Percentiles rank a stretch among this genome's conserved stretches.
These are phyloP conservation scores for Drymonia ruficornis DNA, from an alignment of 2,888 invertebrate species.

Conservation along the genomic window DNA sequence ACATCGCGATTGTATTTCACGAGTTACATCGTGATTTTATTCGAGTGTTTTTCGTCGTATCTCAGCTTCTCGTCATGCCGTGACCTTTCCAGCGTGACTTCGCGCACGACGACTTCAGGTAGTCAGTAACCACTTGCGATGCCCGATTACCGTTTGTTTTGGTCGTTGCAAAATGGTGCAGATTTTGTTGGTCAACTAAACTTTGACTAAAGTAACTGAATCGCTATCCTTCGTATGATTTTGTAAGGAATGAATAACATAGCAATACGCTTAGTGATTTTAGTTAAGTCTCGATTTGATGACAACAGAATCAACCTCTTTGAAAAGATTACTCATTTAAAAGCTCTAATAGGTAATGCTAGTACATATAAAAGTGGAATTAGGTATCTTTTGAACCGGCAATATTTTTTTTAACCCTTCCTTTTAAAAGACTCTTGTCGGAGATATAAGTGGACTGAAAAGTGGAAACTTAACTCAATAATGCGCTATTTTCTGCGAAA, in stretches of 20 bases:
- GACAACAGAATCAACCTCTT: no score
- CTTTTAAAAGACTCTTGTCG: neutral
- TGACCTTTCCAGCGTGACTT: conserved; percentile 51
- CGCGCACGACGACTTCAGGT: conserved; percentile 38
- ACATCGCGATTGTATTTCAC: conserved; percentile 55
- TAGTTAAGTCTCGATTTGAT: no score
- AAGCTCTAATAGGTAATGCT: no score
- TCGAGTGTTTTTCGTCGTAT: conserved; percentile 45
- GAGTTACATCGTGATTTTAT: conserved; percentile 56
- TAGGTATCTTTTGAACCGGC: no score
- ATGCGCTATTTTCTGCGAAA: conserved; percentile 31
- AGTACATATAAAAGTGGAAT: no score
- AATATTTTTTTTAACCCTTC: no score
- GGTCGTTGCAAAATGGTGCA: neutral
- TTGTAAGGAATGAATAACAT: neutral
- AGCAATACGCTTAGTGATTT: neutral
- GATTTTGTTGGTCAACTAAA: no score
- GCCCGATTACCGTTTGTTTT: conserved; percentile 8
- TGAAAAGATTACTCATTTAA: no score
- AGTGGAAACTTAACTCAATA: conserved; percentile 24
- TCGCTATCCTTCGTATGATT: no score
- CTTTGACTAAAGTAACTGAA: no score
- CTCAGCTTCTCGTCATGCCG: conserved; percentile 40
- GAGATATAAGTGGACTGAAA: conserved; percentile 21
- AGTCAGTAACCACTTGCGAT: conserved; percentile 21